phyloP scores from a whole-genome alignment of 2,113 vertebrate genomes.

The Tiliqua scincoides region DNA sequence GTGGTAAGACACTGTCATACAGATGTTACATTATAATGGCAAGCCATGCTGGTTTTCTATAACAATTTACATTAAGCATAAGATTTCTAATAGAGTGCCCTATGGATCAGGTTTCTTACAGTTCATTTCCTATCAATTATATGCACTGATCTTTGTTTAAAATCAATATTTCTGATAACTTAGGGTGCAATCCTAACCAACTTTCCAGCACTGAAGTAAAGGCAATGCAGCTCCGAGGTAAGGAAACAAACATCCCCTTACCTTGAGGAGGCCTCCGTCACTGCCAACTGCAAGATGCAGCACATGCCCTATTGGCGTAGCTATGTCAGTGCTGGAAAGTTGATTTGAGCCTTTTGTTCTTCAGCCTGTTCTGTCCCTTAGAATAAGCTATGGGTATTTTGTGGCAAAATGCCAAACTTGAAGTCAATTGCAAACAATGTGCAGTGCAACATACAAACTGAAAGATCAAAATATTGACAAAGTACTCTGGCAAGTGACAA shows the following conservation, averaged over 20 bases:
- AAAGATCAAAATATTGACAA: neutral
- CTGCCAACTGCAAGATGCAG: too few species aligned
- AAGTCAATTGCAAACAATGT: conserved; percentile 22
- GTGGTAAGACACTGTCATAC: neutral
- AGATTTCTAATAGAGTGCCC: neutral
- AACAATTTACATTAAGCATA: neutral
- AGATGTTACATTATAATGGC: neutral
- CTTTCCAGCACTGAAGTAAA: too few species aligned
- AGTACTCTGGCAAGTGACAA: neutral
- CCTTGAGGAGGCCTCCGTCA: too few species aligned
- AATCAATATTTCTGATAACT: neutral
- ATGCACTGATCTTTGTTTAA: conserved; percentile 11
- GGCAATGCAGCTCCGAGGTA: too few species aligned
- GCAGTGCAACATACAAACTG: neutral
- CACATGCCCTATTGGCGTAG: too few species aligned
- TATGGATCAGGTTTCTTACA: neutral
- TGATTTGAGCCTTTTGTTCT: too few species aligned
- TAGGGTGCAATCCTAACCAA: too few species aligned
- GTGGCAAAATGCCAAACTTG: conserved; percentile 8
- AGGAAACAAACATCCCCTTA: too few species aligned
- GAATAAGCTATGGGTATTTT: neutral
- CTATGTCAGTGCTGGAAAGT: too few species aligned
- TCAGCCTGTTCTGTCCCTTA: neutral
- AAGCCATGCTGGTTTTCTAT: neutral
- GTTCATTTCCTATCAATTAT: conserved; percentile 35